phyloP scores from a whole-genome alignment of 2,888 invertebrate species.

The Dasypolia templi region DNA sequence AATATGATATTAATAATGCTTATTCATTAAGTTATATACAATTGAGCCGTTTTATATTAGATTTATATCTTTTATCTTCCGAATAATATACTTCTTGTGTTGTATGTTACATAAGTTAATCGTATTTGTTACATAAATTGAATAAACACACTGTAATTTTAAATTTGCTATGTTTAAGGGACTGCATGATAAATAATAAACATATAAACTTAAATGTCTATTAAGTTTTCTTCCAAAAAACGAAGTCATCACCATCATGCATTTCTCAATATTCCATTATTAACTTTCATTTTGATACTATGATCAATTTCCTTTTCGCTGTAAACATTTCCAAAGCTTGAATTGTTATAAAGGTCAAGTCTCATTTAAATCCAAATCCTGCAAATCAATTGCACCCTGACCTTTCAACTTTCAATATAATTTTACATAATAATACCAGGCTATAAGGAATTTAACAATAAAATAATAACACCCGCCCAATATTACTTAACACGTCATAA shows the following conservation, averaged over 20 bases:
- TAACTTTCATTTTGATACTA: not conserved
- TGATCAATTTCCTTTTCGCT: not conserved
- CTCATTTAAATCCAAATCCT: not conserved
- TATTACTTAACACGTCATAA: conserved; percentile 54
- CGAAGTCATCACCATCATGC: not conserved
- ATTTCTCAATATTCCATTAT: not conserved
- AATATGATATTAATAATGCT: conserved; percentile 52
- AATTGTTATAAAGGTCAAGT: not conserved
- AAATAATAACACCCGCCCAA: conserved; percentile 36
- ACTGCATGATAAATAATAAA: conserved; percentile 20
- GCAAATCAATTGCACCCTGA: conserved; percentile 14
- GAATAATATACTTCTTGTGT: conserved; percentile 53
- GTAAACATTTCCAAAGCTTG: not conserved
- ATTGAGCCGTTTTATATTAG: conserved; percentile 63
- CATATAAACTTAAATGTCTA: not conserved
- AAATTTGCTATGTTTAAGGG: not conserved
- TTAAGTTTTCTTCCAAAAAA: not conserved
- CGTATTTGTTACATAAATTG: conserved; percentile 3
- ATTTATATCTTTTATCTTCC: conserved; percentile 44
- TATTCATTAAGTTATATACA: conserved; percentile 59
- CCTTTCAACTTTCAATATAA: not conserved
- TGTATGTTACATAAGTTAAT: conserved; percentile 39
- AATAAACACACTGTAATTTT: conserved; percentile 9
- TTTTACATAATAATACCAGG: not conserved
- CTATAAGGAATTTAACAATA: conserved; percentile 17